Base-by-base conservation (phyloP, 2,888 invertebrate species). In the Rhyacophila evoluta region DNA sequence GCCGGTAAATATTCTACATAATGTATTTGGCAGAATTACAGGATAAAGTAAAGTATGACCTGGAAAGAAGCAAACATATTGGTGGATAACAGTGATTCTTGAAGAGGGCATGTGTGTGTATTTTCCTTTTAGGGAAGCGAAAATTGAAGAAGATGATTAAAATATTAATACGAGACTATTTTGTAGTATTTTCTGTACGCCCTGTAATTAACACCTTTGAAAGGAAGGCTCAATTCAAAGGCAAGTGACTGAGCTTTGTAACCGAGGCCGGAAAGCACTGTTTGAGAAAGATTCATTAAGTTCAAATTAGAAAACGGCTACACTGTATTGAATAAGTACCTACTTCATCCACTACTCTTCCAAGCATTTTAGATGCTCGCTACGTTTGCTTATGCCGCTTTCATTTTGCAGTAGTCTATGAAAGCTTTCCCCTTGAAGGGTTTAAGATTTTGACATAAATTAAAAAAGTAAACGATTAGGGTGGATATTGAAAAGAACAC, bases 241-340 rank as follows among this genome's bases (percentile, higher is more conserved):
- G 25, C 6, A 55, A 55, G 55, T 55, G 55, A 55, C 8, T 55
- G 8, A 19, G 15, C 55, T 55, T 55, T 55, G 55, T 19, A 19
- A 55, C 55, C 55, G 55, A 55, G 55, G 55, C 55, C 55, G 55
- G 55, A 55, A 55, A 55, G 55, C 55, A 55, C 55, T 55, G 55
- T 55, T 25, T 55, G 55, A 55, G 55, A 55, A 55, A 55, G 19
- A 55, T 55, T 55, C 55, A 55, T 55, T 55, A 55, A 55, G 55
- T 55, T 55, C 55, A 55, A 55, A 55, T 55, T 55, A 55, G 55
- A 55, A 55, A 55, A 55, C 25, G 25, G 55, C 55, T 15, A 55
- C 19, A 19, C 15, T 55, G 55, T 55, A 55, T 55, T 55, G 55
- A 55, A 12, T 55, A 10, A 55, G 55, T 55, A 55, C 25, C 55